Evolutionary conservation across 2,797 vertebrate species (phyloP), one percentile per base, ranked within the genome.

Genomic region (Hippocampus kuda): DNA sequence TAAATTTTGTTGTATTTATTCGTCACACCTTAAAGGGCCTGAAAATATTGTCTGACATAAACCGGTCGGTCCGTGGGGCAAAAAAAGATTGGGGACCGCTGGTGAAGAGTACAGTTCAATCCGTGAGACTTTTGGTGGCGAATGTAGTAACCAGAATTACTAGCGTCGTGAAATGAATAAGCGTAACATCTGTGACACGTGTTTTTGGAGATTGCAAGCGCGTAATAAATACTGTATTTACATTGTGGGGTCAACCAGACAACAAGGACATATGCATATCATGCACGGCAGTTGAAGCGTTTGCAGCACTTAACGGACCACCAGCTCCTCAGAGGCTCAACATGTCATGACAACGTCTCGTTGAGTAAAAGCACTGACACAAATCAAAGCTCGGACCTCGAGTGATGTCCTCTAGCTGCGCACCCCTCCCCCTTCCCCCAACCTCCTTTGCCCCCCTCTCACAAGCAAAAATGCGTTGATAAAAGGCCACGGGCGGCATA

Each of bases 401-500:
- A 84, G 77, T 77, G 83, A 86, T 76, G 42, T 75, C 79, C 77
- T 74, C 79, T 81, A 80, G 82, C 75, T 74, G 60, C 70, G 22
- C 69, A 61, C 53, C 68, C 59, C 67, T 69, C 53, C 38, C 62
- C 24, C 53, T 6, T 27, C 34, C 34, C 34, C 34, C 34, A 34
- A 38, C 34, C 34, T 38, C 6, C 34, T 38, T 38, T 38, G 6
- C 34, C 24, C 56, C 16, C 59, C 8, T 61, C 20, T 61, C 59
- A 61, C 7, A 24, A 61, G 59, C 27, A 34, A 73, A 70, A 71
- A 83, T 75, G 82, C 87, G 77, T 66, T 81, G 88, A 87, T 90
- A 90, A 90, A 38, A 91, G 88, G 87, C 83, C 87, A 86, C 73
- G 79, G 81, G 82, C 75, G 84, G 86, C 89, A 91, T 89, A 90